Evolutionary conservation across 2,888 invertebrate genomes (phyloP), one percentile per base, ranked within the genome.

Genomic region (Opisthograptis luteolata): DNA sequence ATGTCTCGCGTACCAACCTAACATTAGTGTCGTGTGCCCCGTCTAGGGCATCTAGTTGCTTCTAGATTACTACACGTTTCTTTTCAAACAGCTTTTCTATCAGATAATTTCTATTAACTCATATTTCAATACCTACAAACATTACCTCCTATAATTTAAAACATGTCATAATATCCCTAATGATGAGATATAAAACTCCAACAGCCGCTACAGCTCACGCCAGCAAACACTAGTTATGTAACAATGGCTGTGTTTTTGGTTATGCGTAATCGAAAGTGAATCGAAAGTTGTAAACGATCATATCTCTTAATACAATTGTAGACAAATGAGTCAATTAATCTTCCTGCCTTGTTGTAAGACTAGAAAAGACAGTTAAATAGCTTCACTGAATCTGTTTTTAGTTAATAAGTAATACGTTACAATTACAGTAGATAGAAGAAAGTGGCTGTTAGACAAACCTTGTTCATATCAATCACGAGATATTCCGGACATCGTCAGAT

Each of bases 1-100:
- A 73, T 76, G 76, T 77, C 73, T 80, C 64, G 72, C 70, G 76
- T 76, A 35, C 74, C 73, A 76, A 74, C 72, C 73, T 68, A 69
- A 71, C 72, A 73, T 66, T 59, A 64, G 60, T 53, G 45, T 60
- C 62, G 68, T 66, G 64, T 73, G 73, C 66, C 60, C 61, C 6
- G 43, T 41, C 51, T 46, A 56, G 56, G 66, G 62, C 61, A 72
- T 72, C 73, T 74, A 72, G 58, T 70, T 72, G 63, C 46, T 65
- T 70, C 71, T 77, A 68, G 64, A 71, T 75, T 73, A 42, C 35
- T 42, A 17, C 24, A 35, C n/a, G 40, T 41, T 41, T 30, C 30
- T 30, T 24, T 40, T 27, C 8, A 13, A n/a, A 12, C 22, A 25
- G 10, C 7, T 32, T 19, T 42, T 7, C 20, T 30, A 2, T 17